phyloP scores from a whole-genome alignment of 2,888 invertebrate genomes.

The Scrobipalpa costella region DNA sequence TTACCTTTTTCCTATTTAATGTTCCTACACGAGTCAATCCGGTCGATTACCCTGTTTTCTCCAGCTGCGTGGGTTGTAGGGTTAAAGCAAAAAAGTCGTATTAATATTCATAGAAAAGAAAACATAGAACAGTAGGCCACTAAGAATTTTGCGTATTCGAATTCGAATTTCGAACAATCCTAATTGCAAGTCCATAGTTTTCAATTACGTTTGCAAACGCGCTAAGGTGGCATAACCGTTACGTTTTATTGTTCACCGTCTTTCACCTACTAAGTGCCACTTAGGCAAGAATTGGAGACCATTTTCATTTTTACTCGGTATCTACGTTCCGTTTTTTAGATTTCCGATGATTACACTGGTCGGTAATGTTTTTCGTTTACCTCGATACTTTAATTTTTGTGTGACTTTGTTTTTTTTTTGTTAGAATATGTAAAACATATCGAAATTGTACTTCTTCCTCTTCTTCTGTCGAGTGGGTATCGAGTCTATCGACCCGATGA shows the following conservation, averaged over 20 bases:
- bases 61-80: too few relatives aligned
- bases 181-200: constrained; percentile 26
- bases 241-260: constrained; percentile 53
- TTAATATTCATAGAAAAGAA: too few relatives aligned
- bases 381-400: too few relatives aligned
- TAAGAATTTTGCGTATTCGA: neutral
- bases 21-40: too few relatives aligned
- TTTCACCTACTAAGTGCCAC: constrained; percentile 47
- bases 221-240: constrained; percentile 42
- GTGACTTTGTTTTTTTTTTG: too few relatives aligned
- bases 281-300: constrained; percentile 26
- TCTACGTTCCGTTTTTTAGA: neutral
- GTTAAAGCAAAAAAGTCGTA: too few relatives aligned
- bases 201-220: constrained; percentile 22
- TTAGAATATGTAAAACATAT: too few relatives aligned
- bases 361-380: neutral
- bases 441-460: too few relatives aligned
- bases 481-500: too few relatives aligned
- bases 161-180: neutral
- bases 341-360: neutral
- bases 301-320: constrained; percentile 14
- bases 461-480: too few relatives aligned
- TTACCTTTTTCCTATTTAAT: too few relatives aligned
- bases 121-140: neutral
- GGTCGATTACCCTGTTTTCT: too few relatives aligned